Conservation (phyloP, 2,797 vertebrate genomes). For the Dicrostonyx torquatus region DNA sequence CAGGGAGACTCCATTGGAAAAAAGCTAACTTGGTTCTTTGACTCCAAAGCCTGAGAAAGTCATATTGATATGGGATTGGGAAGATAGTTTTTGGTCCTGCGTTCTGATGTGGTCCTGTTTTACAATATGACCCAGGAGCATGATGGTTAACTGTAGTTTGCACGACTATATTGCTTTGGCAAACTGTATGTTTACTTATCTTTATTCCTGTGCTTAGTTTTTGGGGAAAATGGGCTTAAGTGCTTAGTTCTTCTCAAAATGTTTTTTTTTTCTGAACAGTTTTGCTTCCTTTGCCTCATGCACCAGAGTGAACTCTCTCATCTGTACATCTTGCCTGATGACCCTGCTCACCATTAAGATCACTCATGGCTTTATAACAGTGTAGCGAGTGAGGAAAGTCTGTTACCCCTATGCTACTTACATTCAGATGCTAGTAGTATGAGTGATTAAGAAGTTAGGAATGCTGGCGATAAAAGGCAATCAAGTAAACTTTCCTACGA, state of each 20-base stretch:
- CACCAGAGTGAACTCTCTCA: neutral
- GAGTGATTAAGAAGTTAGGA: slow-evolving; percentile 34
- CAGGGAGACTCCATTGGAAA: neutral
- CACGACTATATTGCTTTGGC: slow-evolving; percentile 10
- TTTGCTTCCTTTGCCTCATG: neutral
- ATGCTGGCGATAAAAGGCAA: neutral
- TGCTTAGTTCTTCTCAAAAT: neutral
- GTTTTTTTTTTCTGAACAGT: neutral
- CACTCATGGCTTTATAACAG: neutral
- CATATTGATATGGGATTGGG: neutral
- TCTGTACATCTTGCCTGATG: neutral
- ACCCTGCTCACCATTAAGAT: neutral
- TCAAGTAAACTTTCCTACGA: neutral
- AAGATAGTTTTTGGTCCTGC: neutral
- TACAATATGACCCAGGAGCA: neutral
- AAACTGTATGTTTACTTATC: neutral
- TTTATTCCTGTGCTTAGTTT: neutral
- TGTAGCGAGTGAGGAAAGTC: neutral
- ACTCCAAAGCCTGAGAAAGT: neutral
- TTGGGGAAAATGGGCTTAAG: neutral
- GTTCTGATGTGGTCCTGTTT: neutral
- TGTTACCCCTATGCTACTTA: neutral
- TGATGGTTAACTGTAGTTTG: neutral
- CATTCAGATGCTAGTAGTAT: neutral
- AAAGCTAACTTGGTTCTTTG: neutral